phyloP scores from a whole-genome alignment of 1,140 invertebrate species.

The Lucilia sericata region DNA sequence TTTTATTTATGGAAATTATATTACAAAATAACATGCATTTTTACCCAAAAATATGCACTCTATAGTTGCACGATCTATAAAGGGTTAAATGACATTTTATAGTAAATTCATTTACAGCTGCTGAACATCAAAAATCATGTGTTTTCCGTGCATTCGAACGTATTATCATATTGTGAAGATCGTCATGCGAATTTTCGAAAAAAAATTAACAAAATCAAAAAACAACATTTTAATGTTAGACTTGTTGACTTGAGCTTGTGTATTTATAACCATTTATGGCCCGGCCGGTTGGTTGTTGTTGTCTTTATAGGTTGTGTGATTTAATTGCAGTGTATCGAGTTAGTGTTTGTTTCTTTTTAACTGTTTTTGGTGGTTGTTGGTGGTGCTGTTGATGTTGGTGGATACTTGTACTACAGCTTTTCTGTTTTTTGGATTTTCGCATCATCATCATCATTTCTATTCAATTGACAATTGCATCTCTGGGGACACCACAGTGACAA shows the following conservation, averaged over 20 bases:
- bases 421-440: neutral
- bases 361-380: neutral
- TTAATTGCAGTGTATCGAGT: too few species aligned
- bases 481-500: neutral
- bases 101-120: neutral
- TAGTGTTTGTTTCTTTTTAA: too few species aligned
- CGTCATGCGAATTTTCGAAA: neutral
- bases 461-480: neutral
- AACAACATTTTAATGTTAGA: neutral
- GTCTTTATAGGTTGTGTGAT: too few species aligned
- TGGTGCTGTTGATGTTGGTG: neutral
- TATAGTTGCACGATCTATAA: neutral
- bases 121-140: neutral
- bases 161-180: slow-evolving; percentile 9
- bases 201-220: neutral
- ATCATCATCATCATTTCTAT: slow-evolving; percentile 13
- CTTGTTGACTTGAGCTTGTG: neutral
- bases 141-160: neutral
- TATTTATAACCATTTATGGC: neutral
- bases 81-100: neutral
- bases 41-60: too few species aligned
- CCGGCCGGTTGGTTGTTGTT: neutral
- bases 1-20: neutral
- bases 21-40: neutral
- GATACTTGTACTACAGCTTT: neutral